These are phyloP conservation scores for Zaprionus nigranus DNA, from an alignment of 1,140 invertebrate species.

Conservation along the genomic window DNA sequence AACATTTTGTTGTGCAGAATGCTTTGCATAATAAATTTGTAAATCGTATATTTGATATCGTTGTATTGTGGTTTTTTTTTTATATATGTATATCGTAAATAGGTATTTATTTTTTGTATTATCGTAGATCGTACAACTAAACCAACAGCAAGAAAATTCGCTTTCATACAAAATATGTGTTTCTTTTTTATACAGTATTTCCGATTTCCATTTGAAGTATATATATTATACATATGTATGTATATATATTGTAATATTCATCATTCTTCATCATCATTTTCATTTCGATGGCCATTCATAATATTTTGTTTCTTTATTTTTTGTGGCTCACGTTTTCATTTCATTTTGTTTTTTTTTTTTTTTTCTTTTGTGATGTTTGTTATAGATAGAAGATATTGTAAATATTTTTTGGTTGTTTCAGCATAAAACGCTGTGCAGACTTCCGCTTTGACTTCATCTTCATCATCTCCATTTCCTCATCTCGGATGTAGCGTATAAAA, in stretches of 20 bases:
- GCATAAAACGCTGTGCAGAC: constrained; percentile 79
- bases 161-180: constrained; percentile 67
- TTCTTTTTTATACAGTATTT: constrained; percentile 64
- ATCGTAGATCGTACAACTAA: constrained; percentile 77
- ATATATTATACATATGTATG: constrained; percentile 30
- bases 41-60: constrained; percentile 60
- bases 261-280: constrained; percentile 18
- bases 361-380: constrained; percentile 44
- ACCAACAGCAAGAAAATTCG: constrained; percentile 84
- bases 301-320: constrained; percentile 44
- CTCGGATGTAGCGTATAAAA: constrained; percentile 44
- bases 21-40: constrained; percentile 64
- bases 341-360: constrained; percentile 27
- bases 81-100: constrained; percentile 58
- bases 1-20: constrained; percentile 40
- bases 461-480: constrained; percentile 42
- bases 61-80: constrained; percentile 34
- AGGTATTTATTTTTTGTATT: constrained; percentile 40
- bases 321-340: constrained; percentile 30
- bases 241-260: constrained; percentile 10
- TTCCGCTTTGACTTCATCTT: constrained; percentile 52
- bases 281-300: constrained; percentile 19
- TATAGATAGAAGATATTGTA: constrained; percentile 62
- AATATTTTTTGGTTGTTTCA: constrained; percentile 73
- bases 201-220: constrained; percentile 53